Evolutionary conservation across 1,140 invertebrate species (phyloP), one percentile per base, ranked within the genome.

Genomic region (Periplaneta americana): DNA sequence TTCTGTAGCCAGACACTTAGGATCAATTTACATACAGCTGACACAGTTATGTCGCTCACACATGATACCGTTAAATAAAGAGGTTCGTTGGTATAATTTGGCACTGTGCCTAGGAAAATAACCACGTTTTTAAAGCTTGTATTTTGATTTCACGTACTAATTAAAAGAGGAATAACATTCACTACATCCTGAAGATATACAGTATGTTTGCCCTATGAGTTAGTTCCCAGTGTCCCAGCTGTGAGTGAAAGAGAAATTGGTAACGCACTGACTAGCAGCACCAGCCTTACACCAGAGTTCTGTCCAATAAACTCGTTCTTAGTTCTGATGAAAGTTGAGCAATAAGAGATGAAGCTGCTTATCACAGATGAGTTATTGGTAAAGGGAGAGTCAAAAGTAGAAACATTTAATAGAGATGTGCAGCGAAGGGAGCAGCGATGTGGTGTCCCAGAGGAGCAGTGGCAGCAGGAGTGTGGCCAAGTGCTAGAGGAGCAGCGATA

Each of bases 321-420:
- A n/a, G 48, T 4, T 8, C n/a, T 66, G 22, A 66, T 66, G 22
- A 11, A 66, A 6, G 13, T 66, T 28, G 48, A 66, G 48, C 48
- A 66, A 66, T 66, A 66, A 66, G 5, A 66, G n/a, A 6, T 66
- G 15, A 66, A 9, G 22, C 48, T 66, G 28, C 48, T n/a, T 66
- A 28, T 66, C 48, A 66, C n/a, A 28, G 48, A 66, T 66, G 48
- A 66, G 48, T 66, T 66, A 28, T 66, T 66, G 48, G 48, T 66
- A 28, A n/a, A 66, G 28, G 48, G 8, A n/a, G n/a, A n/a, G n/a
- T n/a, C n/a, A n/a, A 81, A 82, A 74, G 33, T 15, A 34, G 81
- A 81, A 31, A 35, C 36, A 78, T n/a, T n/a, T n/a, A n/a, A n/a
- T n/a, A 76, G 76, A 81, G 17, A 87, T 86, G 83, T 87, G 86